Evolutionary conservation across 2,888 invertebrate genomes (phyloP), one percentile per base, ranked within the genome.

Genomic region (Gasteruption jaculator): DNA sequence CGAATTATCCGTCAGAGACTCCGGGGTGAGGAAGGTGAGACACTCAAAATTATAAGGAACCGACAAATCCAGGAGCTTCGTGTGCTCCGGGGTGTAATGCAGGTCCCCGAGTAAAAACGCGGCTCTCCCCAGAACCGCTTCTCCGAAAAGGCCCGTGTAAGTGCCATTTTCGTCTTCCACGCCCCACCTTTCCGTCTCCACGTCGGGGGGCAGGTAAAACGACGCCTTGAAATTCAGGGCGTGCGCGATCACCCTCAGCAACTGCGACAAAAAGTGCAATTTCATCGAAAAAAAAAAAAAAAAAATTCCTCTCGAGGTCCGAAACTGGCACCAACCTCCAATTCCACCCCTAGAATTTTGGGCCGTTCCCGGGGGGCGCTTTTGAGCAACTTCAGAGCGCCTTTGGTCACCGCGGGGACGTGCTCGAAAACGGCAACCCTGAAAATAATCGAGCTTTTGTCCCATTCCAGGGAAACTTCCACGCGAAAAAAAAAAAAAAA

Each of bases 31-130:
- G 60, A 91, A 91, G 1, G 90, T 90, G 56, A 89, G 75, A 58
- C 90, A 91, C 61, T 89, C 86, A 0, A 85, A 80, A n/a, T 82
- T 85, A 49, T 90, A 90, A 0, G 90, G 87, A 32, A 79, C 74
- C 38, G 84, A 85, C 25, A 91, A 70, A 64, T 91, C 90, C 55
- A 86, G 79, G 30, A 83, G 67, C 33, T 80, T 76, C 32, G 83
- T 64, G 54, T 87, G 79, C 55, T 80, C 78, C 0, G 81, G 78
- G 0, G 82, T 86, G 49, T 88, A 82, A 63, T 89, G 82, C 18
- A 91, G 73, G 70, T 90, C 87, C 0, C 86, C 90, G 10, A 90
- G 70, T 11, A 83, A 86, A 37, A 90, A 70, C 54, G 86, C 83
- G 0, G 88, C 87, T 37, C 72, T 72, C 1, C 82, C 80, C 21